Evolutionary conservation across 2,797 vertebrate genomes (phyloP).

Genomic region (Austrolebias charrua): DNA sequence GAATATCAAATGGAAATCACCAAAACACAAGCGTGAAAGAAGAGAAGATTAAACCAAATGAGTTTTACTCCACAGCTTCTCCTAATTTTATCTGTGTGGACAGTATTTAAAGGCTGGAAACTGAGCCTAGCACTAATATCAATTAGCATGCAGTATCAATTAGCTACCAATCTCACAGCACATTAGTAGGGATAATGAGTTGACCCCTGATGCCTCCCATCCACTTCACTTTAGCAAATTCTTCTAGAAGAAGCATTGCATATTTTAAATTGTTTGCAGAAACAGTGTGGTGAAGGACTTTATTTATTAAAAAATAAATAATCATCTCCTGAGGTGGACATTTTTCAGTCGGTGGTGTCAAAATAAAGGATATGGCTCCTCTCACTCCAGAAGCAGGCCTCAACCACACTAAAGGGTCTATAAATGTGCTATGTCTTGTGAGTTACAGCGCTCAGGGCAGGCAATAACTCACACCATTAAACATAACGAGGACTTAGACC

Average conservation of each 20-base stretch:
- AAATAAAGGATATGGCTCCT: too few relatives aligned
- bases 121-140: slow-evolving; percentile 64
- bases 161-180: slow-evolving; percentile 82
- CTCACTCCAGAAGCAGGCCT: slow-evolving; percentile 50
- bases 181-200: slow-evolving; percentile 79
- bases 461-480: slow-evolving; percentile 84
- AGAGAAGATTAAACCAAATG: slow-evolving; percentile 58
- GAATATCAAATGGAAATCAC: slow-evolving; percentile 52
- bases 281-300: slow-evolving; percentile 40
- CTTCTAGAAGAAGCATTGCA: slow-evolving; percentile 50
- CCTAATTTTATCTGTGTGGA: slow-evolving; percentile 54
- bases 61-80: slow-evolving; percentile 47
- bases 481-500: slow-evolving; percentile 76
- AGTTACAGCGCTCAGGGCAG: slow-evolving; percentile 77
- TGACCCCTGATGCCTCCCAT: slow-evolving; percentile 65
- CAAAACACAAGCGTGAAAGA: slow-evolving; percentile 49
- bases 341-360: slow-evolving; percentile 22
- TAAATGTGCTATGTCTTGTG: slow-evolving; percentile 73
- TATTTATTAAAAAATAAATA: slow-evolving; percentile 42
- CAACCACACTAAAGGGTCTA: slow-evolving; percentile 64
- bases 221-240: slow-evolving; percentile 57
- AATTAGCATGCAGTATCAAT: slow-evolving; percentile 82
- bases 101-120: slow-evolving; percentile 46
- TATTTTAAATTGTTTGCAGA: slow-evolving; percentile 44
- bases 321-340: slow-evolving; percentile 42